These are phyloP conservation scores for Stegodyphus mimosarum DNA, from an alignment of 1,140 invertebrate genomes.

Conservation along the genomic window DNA sequence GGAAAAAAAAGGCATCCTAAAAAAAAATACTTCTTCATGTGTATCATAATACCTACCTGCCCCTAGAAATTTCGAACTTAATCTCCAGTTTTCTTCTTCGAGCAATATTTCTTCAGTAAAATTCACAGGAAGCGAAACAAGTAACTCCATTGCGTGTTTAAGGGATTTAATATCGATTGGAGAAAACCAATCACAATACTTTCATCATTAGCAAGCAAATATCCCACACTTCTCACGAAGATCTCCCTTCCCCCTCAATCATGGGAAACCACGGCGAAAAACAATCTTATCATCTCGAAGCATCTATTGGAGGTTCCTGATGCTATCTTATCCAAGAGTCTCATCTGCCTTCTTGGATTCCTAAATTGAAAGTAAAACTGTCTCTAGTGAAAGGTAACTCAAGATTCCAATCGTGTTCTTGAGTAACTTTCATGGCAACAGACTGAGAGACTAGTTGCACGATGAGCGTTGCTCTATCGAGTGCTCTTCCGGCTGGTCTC, in stretches of 20 bases:
- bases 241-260: background rate
- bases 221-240: too few species aligned
- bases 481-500: constrained; percentile 11
- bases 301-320: background rate
- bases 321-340: background rate
- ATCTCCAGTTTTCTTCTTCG: too few species aligned
- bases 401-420: background rate
- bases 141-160: too few species aligned
- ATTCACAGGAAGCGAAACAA: too few species aligned
- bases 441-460: background rate
- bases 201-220: too few species aligned
- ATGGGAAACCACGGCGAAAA: background rate
- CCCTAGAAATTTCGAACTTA: too few species aligned
- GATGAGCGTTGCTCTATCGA: background rate
- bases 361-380: constrained; percentile 26
- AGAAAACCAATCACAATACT: too few species aligned
- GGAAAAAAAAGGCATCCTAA: too few species aligned
- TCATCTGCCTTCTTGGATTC: background rate
- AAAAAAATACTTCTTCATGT: too few species aligned
- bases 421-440: constrained; percentile 7
- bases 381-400: constrained; percentile 28
- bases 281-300: constrained; percentile 2
- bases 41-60: too few species aligned
- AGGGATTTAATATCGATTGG: too few species aligned
- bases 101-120: too few species aligned